Conservation (phyloP, 2,888 invertebrate genomes). For the Busseola fusca region DNA sequence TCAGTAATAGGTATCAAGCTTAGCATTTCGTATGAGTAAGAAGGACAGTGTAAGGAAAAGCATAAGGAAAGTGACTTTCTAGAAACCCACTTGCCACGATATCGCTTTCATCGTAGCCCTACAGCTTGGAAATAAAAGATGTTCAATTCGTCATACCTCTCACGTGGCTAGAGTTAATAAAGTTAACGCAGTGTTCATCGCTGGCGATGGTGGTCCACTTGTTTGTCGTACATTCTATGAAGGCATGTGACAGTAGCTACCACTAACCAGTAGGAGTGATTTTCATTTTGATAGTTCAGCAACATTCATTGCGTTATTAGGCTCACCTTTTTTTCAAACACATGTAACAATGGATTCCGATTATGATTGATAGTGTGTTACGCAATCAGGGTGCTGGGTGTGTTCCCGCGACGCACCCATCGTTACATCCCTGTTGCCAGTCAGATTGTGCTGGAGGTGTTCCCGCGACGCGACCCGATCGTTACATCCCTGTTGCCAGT, state of each 20-base stretch:
- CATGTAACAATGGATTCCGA: not conserved
- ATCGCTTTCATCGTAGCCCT: not conserved
- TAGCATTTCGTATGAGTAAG: not conserved
- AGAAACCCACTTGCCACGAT: not conserved
- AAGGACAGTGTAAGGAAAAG: not conserved
- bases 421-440: too few species aligned
- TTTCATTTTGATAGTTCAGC: not conserved
- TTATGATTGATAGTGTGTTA: not conserved
- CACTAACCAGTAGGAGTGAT: not conserved
- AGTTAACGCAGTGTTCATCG: slow-evolving; percentile 1
- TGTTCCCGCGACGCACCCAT: not conserved
- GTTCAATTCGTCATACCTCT: slow-evolving; percentile 12
- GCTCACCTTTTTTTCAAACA: not conserved
- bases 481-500: too few species aligned
- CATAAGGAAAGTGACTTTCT: slow-evolving; percentile 31
- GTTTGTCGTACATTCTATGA: not conserved
- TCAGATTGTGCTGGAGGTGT: too few species aligned
- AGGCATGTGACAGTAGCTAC: not conserved
- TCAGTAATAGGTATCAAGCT: not conserved
- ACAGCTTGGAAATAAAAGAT: slow-evolving; percentile 9
- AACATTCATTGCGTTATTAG: not conserved
- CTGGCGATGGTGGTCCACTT: not conserved
- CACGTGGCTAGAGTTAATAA: not conserved
- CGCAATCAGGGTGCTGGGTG: too few species aligned
- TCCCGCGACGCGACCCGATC: too few species aligned